Base-by-base conservation (phyloP, 2,888 invertebrate species). In the Leptinotarsa rubiginosa region DNA sequence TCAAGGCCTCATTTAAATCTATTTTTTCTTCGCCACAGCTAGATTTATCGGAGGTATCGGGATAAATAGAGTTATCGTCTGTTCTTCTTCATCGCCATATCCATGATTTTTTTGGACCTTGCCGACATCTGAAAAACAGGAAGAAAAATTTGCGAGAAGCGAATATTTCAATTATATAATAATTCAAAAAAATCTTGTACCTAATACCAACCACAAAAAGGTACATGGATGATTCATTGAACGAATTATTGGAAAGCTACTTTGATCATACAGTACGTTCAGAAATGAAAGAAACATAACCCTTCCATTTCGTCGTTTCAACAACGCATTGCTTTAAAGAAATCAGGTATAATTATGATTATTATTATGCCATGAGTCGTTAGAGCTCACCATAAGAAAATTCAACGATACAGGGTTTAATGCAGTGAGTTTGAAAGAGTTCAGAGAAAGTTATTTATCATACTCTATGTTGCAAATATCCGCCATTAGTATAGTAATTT, bases 111-210 rank as follows among this genome's bases (percentile, higher is more conserved):
- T 15, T 64, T 64, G 16, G 12, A 31, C 64, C 31, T 31, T 16
- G 64, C 64, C 64, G 64, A 64, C 64, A 64, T 64, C 64, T 64
- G 64, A 64, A 64, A 64, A 25, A 22, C 22, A 64, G 31, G 31
- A 64, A 22, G 41, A 15, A 64, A 64, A 22, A 64, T 31, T 64
- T 31, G 64, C 49, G 16, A 4, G 0, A 49, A 16, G 49, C 49
- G 4, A 49, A 49, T 49, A 16, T 49, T 49, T 16, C 49, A 49
- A 49, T 49, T 49, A 49, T 49, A 49, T 15, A 49, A 49, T 16
- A 49, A 49, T 49, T 49, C 16, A 49, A 49, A 16, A 16, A 49
- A 49, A 49, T 49, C 16, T 49, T 49, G 49, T 16, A 4, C 16
- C 49, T 49, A 49, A 49, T 49, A 49, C 49, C 49, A 49, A 49